Conservation (phyloP, 2,888 invertebrate genomes). For the Cataglyphis altisquamis region DNA sequence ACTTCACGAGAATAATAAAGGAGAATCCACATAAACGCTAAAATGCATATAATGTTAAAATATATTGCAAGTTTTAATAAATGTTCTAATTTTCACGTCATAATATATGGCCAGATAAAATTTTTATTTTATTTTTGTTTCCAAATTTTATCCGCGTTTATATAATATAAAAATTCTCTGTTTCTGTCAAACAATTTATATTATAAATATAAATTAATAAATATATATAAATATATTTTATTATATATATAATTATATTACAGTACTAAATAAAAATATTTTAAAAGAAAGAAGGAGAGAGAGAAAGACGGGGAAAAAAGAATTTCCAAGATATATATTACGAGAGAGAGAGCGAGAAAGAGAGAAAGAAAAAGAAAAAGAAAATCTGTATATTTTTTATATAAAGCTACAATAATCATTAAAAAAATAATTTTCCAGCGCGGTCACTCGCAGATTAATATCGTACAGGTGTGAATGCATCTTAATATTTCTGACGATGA, state of each 20-base stretch:
- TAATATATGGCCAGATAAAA: not conserved
- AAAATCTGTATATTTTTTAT: not conserved
- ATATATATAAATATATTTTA: too few relatives aligned
- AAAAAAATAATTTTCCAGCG: not conserved
- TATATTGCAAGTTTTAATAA: not conserved
- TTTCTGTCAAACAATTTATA: not conserved
- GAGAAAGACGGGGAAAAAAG: not conserved
- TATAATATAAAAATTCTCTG: not conserved
- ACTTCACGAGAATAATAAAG: slow-evolving; percentile 31
- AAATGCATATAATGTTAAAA: not conserved
- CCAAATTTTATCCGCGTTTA: not conserved
- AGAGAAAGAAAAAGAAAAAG: not conserved
- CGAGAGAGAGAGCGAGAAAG: not conserved
- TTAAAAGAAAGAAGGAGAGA: not conserved
- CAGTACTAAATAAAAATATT: not conserved
- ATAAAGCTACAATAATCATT: not conserved
- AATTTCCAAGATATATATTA: not conserved
- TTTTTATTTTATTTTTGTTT: not conserved
- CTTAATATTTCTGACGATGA: slow-evolving; percentile 28
- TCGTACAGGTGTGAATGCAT: slow-evolving; percentile 34
- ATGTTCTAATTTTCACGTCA: not conserved
- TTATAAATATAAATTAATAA: too few relatives aligned
- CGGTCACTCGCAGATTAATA: not conserved
- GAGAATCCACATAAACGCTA: not conserved
- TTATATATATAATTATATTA: not conserved